These are phyloP conservation scores for Chromoteleia sp. DNA, from an alignment of 2,888 invertebrate genomes.

Conservation along the genomic window DNA sequence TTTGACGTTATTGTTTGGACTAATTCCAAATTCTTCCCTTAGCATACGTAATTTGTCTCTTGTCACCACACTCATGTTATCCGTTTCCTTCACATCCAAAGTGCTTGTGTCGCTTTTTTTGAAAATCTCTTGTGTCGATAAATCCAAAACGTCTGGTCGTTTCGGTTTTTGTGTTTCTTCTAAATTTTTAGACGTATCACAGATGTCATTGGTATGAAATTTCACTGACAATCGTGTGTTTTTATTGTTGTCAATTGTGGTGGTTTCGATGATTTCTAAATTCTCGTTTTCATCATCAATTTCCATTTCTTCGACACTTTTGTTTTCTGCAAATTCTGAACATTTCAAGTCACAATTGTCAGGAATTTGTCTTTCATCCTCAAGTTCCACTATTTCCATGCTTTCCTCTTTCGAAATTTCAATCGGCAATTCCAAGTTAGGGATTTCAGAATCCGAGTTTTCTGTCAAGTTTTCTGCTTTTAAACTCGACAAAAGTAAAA, in stretches of 20 bases:
- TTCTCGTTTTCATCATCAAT: conserved; percentile 31
- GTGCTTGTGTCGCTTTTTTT: conserved; percentile 1
- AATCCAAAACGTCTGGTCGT: conserved; percentile 73
- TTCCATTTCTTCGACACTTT: conserved; percentile 42
- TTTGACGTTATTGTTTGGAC: conserved; percentile 77
- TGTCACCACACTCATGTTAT: conserved; percentile 87
- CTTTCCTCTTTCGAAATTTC: neutral
- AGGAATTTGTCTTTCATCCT: conserved; percentile 7
- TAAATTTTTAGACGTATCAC: neutral
- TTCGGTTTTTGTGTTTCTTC: conserved; percentile 54
- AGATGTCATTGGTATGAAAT: conserved; percentile 1
- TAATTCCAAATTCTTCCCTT: conserved; percentile 87
- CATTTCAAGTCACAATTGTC: neutral
- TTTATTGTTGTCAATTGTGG: conserved; percentile 12
- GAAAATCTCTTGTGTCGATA: conserved; percentile 36
- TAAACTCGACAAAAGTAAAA: conserved; percentile 70
- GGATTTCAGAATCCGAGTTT: neutral
- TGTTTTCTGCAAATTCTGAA: conserved; percentile 19
- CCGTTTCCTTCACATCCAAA: conserved; percentile 74
- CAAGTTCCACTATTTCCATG: conserved; percentile 10
- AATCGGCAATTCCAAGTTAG: neutral
- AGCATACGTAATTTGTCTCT: conserved; percentile 87
- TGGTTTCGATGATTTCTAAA: conserved; percentile 15
- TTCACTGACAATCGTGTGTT: conserved; percentile 24
- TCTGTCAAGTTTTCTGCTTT: conserved; percentile 3